Percentiles rank a stretch among this genome's conserved stretches.
Evolutionary conservation across 2,888 invertebrate species (phyloP).

Genomic region (Hemistola chrysoprasaria): DNA sequence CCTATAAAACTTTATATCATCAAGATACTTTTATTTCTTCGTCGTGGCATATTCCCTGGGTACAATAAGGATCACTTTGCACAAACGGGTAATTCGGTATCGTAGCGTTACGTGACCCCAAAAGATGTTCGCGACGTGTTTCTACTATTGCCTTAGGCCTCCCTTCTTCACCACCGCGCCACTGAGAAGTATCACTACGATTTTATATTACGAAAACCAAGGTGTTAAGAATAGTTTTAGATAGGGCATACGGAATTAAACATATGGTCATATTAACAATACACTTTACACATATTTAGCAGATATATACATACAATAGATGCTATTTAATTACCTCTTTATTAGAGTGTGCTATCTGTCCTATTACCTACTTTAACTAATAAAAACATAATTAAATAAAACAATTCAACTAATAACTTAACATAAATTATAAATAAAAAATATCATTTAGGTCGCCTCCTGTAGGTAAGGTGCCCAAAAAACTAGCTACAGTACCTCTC

Average conservation of each 20-base stretch:
- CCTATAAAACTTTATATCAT: conserved; percentile 55
- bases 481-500: no score
- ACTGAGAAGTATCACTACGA: conserved; percentile 68
- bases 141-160: conserved; percentile 62
- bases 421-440: no score
- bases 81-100: conserved; percentile 66
- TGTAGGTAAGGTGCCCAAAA: no score
- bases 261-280: no score
- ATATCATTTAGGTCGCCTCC: no score
- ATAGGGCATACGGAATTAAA: conserved; percentile 6
- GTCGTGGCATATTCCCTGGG: conserved; percentile 59
- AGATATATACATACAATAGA: no score
- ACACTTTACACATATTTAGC: no score
- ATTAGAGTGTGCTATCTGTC: no score
- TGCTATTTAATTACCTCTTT: no score
- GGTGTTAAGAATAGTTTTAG: conserved; percentile 17
- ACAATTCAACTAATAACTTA: no score
- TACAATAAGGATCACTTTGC: conserved; percentile 66
- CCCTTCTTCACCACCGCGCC: conserved; percentile 58
- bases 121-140: conserved; percentile 70
- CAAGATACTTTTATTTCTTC: conserved; percentile 48
- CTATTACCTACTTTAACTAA: no score
- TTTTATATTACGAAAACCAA: conserved; percentile 54
- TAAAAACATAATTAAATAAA: no score
- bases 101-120: conserved; percentile 69